A percentile compares a stretch with the other conserved stretches of the same genome.
Conservation (phyloP, 1,140 invertebrate species). For the Temnothorax nylanderi region DNA sequence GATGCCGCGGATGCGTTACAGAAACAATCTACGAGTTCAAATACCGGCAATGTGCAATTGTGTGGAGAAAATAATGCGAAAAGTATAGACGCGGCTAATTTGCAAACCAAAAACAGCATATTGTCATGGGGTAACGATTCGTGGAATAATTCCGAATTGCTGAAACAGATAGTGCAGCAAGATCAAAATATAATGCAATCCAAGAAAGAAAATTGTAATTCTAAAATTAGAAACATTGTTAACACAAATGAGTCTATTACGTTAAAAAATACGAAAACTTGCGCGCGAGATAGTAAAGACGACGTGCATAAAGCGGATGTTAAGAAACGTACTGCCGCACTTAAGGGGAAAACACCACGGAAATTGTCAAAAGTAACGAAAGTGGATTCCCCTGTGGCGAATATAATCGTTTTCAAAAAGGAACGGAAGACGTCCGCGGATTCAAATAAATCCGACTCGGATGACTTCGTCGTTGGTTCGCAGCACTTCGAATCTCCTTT, state of each 20-base stretch:
- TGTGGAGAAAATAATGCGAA: not conserved
- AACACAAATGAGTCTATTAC: constrained; percentile 32
- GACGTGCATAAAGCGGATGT: not conserved
- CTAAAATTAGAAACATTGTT: constrained; percentile 41
- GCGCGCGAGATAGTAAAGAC: constrained; percentile 24
- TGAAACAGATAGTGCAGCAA: constrained; percentile 55
- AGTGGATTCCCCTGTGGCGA: constrained; percentile 71
- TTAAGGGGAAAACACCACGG: constrained; percentile 18
- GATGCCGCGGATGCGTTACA: not conserved
- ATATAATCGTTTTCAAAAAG: constrained; percentile 61
- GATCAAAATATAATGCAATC: constrained; percentile 17
- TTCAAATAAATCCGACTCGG: constrained; percentile 78
- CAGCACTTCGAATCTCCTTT: constrained; percentile 59
- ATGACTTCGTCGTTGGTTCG: constrained; percentile 72
- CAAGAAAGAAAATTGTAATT: constrained; percentile 23
- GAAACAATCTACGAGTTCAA: not conserved
- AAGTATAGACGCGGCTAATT: not conserved
- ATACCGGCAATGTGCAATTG: not conserved
- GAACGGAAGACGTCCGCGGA: constrained; percentile 63
- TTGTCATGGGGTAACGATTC: constrained; percentile 79
- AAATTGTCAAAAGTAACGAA: constrained; percentile 53
- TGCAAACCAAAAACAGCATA: not conserved
- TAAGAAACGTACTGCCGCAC: not conserved
- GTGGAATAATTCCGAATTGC: constrained; percentile 71
- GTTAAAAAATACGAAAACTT: not conserved